These are phyloP conservation scores for Ursus arctos DNA, from an alignment of 2,113 vertebrate species.

Conservation along the genomic window DNA sequence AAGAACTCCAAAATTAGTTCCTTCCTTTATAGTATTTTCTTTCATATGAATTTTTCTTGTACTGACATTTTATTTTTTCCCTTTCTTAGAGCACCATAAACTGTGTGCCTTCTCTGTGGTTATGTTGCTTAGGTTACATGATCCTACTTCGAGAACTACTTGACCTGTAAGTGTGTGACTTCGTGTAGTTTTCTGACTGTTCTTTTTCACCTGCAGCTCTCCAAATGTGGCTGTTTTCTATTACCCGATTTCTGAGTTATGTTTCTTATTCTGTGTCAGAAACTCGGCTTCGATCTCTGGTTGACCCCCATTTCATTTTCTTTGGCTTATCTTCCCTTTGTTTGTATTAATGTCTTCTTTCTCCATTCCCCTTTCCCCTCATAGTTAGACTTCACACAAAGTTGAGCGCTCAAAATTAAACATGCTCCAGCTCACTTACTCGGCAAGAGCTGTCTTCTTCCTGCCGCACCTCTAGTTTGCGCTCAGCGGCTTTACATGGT, in stretches of 20 bases:
- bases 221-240: background rate
- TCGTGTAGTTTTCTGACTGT: background rate
- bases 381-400: background rate
- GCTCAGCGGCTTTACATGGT: background rate
- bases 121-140: background rate
- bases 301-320: background rate
- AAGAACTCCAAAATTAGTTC: background rate
- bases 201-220: background rate
- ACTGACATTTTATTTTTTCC: background rate
- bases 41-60: background rate
- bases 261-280: background rate
- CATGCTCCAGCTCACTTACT: background rate
- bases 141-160: background rate
- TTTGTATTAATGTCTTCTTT: background rate
- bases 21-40: background rate
- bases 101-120: background rate
- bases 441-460: constrained; percentile 18
- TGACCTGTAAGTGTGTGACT: background rate
- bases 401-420: constrained; percentile 19
- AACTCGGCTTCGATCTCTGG: background rate
- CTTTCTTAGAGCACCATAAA: background rate
- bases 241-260: background rate
- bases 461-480: constrained; percentile 13
- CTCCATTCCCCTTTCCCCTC: background rate
- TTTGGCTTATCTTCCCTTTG: background rate